Conservation (phyloP, 1,140 invertebrate species). For the Cataglyphis hispanica region DNA sequence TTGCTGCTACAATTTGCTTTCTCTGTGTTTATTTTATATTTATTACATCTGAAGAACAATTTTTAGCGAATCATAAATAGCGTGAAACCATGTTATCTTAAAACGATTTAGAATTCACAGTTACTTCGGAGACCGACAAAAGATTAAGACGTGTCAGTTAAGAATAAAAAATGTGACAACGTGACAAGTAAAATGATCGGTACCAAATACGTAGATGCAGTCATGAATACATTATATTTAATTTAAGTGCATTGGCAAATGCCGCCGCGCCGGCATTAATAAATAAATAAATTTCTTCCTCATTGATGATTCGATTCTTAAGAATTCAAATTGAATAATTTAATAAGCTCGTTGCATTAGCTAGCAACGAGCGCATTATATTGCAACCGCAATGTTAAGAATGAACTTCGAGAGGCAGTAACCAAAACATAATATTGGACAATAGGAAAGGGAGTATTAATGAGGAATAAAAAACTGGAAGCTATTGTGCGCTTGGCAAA, state of each 20-base stretch:
- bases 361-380: background rate
- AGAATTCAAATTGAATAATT: constrained; percentile 26
- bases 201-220: background rate
- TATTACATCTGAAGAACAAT: background rate
- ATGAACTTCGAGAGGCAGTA: constrained; percentile 14
- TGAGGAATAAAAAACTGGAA: constrained; percentile 31
- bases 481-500: constrained; percentile 41
- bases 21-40: background rate
- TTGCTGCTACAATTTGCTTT: background rate
- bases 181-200: background rate
- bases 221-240: background rate
- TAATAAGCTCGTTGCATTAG: constrained; percentile 26
- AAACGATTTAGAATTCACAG: background rate
- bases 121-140: background rate
- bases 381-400: constrained; percentile 17
- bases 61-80: background rate
- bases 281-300: background rate
- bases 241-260: constrained; percentile 1
- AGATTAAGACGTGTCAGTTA: constrained; percentile 12
- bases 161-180: background rate
- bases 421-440: constrained; percentile 47
- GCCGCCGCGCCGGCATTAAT: constrained; percentile 5
- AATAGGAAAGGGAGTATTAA: background rate
- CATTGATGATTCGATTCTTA: constrained; percentile 10
- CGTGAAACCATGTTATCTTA: background rate